phyloP scores from a whole-genome alignment of 2,797 vertebrate genomes.

The Malacoctenus gilli region DNA sequence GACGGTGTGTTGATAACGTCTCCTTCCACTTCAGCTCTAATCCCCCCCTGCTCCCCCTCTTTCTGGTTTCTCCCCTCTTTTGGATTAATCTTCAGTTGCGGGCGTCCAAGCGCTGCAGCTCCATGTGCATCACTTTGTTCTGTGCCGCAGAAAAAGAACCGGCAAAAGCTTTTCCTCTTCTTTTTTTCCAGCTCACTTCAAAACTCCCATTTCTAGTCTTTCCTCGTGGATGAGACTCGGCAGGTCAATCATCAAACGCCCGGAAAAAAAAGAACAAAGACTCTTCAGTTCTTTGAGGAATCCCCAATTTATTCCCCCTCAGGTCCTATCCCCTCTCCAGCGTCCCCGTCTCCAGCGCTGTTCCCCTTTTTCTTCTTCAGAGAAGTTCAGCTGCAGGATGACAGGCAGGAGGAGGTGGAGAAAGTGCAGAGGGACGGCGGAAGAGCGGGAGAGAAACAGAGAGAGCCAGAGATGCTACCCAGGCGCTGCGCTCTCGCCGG shows the following conservation, averaged over 20 bases:
- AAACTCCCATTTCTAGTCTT: slow-evolving; percentile 45
- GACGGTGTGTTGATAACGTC: not conserved
- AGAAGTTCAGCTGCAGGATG: slow-evolving; percentile 51
- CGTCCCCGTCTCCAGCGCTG: slow-evolving; percentile 37
- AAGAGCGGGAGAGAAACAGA: slow-evolving; percentile 28
- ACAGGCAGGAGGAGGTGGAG: slow-evolving; percentile 49
- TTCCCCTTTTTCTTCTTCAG: slow-evolving; percentile 1
- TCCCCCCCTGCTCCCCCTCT: too few species aligned
- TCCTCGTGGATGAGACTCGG: slow-evolving; percentile 25
- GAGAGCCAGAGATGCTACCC: slow-evolving; percentile 53
- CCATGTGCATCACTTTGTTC: slow-evolving; percentile 48
- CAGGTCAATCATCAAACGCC: slow-evolving; percentile 50
- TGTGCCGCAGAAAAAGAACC: slow-evolving; percentile 26
- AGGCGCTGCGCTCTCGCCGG: slow-evolving; percentile 44
- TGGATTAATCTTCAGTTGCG: slow-evolving; percentile 28
- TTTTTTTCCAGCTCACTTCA: slow-evolving; percentile 20
- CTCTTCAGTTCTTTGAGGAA: slow-evolving; percentile 44
- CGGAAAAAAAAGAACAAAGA: slow-evolving; percentile 45
- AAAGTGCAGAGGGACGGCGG: not conserved
- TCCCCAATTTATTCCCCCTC: slow-evolving; percentile 16
- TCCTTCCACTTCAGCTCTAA: slow-evolving; percentile 5
- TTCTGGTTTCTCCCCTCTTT: slow-evolving; percentile 24
- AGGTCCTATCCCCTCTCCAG: slow-evolving; percentile 23
- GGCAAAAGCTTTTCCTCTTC: slow-evolving; percentile 20
- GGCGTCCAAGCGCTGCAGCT: slow-evolving; percentile 26